Percentiles rank a stretch among this genome's conserved stretches.
Evolutionary conservation across 2,888 invertebrate species (phyloP).

Genomic region (Leptopterna dolabrata): DNA sequence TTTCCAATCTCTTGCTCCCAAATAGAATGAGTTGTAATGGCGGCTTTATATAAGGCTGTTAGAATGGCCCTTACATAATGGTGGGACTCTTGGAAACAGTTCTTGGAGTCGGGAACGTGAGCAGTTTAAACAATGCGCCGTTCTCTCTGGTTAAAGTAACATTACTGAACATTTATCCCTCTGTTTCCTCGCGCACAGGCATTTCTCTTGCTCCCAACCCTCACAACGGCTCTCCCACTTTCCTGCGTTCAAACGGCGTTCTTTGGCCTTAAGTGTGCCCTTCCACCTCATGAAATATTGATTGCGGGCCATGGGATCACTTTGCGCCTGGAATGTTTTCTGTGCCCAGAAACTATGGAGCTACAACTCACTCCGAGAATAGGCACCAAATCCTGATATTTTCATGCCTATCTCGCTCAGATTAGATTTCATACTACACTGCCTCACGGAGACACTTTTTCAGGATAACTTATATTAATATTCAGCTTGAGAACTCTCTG

Average conservation of each 20-base stretch:
- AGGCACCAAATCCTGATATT: background rate
- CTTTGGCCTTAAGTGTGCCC: constrained; percentile 1
- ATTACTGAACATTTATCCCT: constrained; percentile 8
- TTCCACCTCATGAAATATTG: constrained; percentile 1
- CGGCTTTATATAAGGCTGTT: constrained; percentile 41
- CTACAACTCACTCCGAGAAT: background rate
- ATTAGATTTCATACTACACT: too few relatives aligned
- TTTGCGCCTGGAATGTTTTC: background rate
- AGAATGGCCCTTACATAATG: constrained; percentile 36
- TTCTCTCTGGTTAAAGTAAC: constrained; percentile 14
- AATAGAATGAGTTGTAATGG: constrained; percentile 46
- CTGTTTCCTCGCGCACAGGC: background rate
- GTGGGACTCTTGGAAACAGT: background rate
- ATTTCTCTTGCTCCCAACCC: background rate
- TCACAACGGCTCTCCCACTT: background rate
- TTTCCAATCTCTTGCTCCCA: constrained; percentile 23
- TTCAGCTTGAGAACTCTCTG: too few relatives aligned
- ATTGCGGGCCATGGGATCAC: background rate
- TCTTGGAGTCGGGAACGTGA: constrained; percentile 30
- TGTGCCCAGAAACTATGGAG: background rate
- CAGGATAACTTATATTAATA: too few relatives aligned
- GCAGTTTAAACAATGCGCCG: constrained; percentile 37
- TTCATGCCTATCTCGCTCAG: background rate
- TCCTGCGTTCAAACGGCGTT: background rate
- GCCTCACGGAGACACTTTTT: too few relatives aligned